These are phyloP conservation scores for Toxotes jaculatrix DNA, from an alignment of 2,113 vertebrate genomes.

Conservation along the genomic window DNA sequence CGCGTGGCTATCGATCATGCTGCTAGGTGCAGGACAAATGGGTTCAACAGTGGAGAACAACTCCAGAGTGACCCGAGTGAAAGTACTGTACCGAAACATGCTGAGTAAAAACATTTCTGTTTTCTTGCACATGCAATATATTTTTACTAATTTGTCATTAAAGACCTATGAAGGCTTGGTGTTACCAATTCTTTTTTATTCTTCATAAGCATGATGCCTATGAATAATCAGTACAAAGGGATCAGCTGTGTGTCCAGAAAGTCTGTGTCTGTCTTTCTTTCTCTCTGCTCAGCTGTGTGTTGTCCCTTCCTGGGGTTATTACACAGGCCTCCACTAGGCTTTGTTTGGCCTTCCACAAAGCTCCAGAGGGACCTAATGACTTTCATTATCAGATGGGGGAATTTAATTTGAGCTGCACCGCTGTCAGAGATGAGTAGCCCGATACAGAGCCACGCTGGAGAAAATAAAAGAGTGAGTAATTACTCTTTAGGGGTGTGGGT, in stretches of 20 bases:
- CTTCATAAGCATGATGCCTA: not conserved
- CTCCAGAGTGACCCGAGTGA: not conserved
- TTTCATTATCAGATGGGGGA: conserved; percentile 82
- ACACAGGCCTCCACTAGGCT: conserved; percentile 60
- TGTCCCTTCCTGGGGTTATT: conserved; percentile 71
- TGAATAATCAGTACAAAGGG: conserved; percentile 24
- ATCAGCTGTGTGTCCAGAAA: conserved; percentile 39
- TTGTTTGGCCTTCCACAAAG: conserved; percentile 75
- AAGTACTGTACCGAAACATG: not conserved
- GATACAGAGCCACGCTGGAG: conserved; percentile 74
- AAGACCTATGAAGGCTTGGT: not conserved
- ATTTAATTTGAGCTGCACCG: conserved; percentile 81
- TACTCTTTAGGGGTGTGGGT: conserved; percentile 72
- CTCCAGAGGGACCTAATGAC: conserved; percentile 80
- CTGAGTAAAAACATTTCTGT: not conserved
- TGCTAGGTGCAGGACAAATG: conserved; percentile 38
- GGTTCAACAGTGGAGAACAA: conserved; percentile 12
- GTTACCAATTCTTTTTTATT: not conserved
- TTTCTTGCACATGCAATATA: not conserved
- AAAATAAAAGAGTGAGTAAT: conserved; percentile 82
- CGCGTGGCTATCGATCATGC: conserved; percentile 56
- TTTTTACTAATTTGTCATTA: not conserved
- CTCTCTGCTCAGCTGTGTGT: conserved; percentile 44
- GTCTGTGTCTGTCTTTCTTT: conserved; percentile 34
- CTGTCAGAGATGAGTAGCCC: conserved; percentile 78